Percentiles rank a stretch among this genome's conserved stretches.
Conservation (phyloP, 2,113 vertebrate genomes). For the Smithornis capensis region DNA sequence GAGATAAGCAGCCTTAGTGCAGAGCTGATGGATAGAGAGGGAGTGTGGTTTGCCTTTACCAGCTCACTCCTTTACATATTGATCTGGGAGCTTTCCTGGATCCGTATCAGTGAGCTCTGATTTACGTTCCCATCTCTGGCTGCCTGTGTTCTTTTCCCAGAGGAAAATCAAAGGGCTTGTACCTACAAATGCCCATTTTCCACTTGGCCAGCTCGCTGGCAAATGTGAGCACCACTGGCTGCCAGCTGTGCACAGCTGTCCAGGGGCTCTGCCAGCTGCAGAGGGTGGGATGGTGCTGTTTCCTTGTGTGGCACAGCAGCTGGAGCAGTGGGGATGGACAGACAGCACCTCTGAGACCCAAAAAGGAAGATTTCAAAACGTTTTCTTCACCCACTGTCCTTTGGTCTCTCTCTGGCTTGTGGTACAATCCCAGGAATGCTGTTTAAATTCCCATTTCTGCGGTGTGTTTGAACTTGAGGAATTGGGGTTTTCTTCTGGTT, state of each 20-base stretch:
- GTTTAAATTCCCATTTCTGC: not conserved
- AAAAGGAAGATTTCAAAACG: not conserved
- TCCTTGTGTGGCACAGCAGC: not conserved
- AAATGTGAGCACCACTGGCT: fast-evolving
- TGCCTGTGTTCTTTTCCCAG: not conserved
- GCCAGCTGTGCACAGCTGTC: slow-evolving; percentile 31
- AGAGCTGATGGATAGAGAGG: not conserved
- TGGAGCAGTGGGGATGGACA: not conserved
- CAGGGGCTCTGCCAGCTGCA: not conserved
- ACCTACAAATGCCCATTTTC: slow-evolving; percentile 41
- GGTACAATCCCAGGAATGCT: not conserved
- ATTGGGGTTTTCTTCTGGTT: not conserved
- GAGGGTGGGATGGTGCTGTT: not conserved
- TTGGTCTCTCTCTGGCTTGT: not conserved
- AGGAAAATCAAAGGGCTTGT: slow-evolving; percentile 20
- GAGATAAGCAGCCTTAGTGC: not conserved
- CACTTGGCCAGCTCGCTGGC: not conserved
- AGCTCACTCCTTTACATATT: slow-evolving; percentile 10
- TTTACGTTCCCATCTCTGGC: not conserved
- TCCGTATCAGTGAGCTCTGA: not conserved
- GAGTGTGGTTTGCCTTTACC: not conserved
- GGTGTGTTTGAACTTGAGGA: not conserved
- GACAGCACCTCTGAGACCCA: not conserved
- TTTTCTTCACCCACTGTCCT: not conserved
- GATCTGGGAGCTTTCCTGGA: slow-evolving; percentile 27